Base-by-base conservation (phyloP, 1,140 invertebrate genomes). In the Lordiphosa stackelbergi region DNA sequence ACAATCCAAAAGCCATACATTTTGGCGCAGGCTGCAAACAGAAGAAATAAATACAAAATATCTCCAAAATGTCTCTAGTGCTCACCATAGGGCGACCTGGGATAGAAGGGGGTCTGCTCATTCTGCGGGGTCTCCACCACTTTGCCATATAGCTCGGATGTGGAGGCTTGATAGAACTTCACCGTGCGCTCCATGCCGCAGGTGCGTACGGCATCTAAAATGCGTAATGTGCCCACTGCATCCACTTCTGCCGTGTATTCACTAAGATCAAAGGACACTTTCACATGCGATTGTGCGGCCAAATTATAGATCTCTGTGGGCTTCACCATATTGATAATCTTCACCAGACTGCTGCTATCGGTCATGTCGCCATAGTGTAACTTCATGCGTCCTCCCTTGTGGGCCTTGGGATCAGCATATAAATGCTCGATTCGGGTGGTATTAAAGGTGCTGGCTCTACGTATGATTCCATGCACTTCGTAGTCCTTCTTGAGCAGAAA, bases 161-260 rank as follows among this genome's bases (percentile, higher is more conserved):
- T 99, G 1, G 97, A 99, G 0, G 98, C 98, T 88, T 99, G 97
- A 90, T 99, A 99, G 88, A 99, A 99, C 79, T 92, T 93, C 0
- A 98, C 94, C 37, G 91, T 89, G 55, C 94, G 94, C 62, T 96
- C 93, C 31, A 99, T 89, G 6, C 94, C 93, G 86, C 96, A 98
- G 0, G 96, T 98, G 70, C 97, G 90, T 51, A 99, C 96, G 0
- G 98, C 98, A 88, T 99, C 98, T 41, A 99, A 89, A 9, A 99
- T 88, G 65, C 98, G 90, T 5, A 99, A 90, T 0, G 97, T 98
- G 8, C 98, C 98, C n/a, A 99, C 91, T 4, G 95, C 98, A 89
- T 99, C 98, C 7, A 99, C 98, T 91, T 99, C 97, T 0, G 98
- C 97, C 3, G 98, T 99, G 79, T 99, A 99, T 89, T 99, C 98